Evolutionary conservation across 2,797 vertebrate species (phyloP).

Genomic region (Alcedo quadribrachys): DNA sequence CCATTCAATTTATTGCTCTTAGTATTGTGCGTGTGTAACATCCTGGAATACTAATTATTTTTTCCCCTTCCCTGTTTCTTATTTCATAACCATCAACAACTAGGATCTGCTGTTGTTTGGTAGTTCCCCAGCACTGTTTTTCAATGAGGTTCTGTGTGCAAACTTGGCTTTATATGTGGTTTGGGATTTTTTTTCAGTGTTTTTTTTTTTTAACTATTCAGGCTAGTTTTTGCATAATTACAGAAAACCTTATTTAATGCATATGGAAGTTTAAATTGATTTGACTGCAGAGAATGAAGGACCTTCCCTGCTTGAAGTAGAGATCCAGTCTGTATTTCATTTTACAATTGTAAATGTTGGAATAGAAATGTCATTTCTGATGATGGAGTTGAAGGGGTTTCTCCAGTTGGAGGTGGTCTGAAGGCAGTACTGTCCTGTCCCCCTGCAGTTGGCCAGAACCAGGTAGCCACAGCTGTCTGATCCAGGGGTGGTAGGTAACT

Average conservation of each 20-base stretch:
- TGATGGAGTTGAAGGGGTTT: neutral
- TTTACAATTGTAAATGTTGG: rapidly evolving
- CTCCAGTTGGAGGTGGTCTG: neutral
- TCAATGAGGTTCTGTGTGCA: neutral
- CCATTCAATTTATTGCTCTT: constrained; percentile 55
- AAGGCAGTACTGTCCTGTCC: neutral
- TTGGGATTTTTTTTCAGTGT: neutral
- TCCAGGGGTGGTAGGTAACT: neutral
- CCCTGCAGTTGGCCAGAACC: neutral
- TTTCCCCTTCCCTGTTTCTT: neutral
- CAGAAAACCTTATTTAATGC: neutral
- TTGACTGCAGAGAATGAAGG: neutral
- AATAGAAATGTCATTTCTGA: neutral
- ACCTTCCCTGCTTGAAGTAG: neutral
- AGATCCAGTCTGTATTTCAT: neutral
- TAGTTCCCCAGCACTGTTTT: neutral
- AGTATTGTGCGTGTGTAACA: neutral
- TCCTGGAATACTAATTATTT: constrained; percentile 44
- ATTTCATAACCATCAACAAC: neutral
- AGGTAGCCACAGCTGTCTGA: neutral
- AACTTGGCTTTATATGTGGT: neutral
- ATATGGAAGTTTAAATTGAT: neutral
- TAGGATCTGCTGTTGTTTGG: neutral
- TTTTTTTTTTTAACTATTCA: neutral
- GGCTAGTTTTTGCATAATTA: neutral